These are phyloP conservation scores for Gadus chalcogrammus DNA, from an alignment of 2,113 vertebrate genomes.

Conservation along the genomic window DNA sequence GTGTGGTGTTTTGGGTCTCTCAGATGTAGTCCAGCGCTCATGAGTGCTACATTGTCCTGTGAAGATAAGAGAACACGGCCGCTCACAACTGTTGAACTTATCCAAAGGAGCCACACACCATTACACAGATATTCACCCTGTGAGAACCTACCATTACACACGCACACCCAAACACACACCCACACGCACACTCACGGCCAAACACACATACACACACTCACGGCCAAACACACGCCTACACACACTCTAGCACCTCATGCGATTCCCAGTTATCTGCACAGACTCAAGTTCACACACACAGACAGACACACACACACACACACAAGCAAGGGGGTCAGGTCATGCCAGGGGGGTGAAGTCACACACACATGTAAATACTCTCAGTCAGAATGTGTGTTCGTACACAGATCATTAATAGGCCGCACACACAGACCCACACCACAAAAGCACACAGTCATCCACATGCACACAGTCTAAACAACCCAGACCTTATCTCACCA, in stretches of 20 bases:
- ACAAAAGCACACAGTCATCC: conserved; percentile 12
- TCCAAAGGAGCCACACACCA: conserved; percentile 61
- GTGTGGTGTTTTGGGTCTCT: conserved; percentile 17
- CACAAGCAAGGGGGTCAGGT: too few species aligned
- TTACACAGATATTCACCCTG: conserved; percentile 58
- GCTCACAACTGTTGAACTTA: conserved; percentile 59
- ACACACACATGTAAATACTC: not conserved
- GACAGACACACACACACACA: not conserved
- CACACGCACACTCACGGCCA: conserved; percentile 35
- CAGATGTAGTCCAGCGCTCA: conserved; percentile 41
- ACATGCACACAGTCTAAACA: conserved; percentile 42
- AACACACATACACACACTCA: conserved; percentile 38
- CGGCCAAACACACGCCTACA: conserved; percentile 12
- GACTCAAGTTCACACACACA: not conserved
- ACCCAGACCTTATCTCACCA: conserved; percentile 53
- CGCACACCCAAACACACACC: conserved; percentile 28
- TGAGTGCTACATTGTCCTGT: conserved; percentile 61
- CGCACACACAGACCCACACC: conserved; percentile 10
- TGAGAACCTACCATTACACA: conserved; percentile 30
- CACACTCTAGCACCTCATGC: conserved; percentile 1
- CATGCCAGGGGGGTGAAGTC: not conserved
- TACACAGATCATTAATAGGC: not conserved
- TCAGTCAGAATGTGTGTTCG: too few species aligned
- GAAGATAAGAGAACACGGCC: conserved; percentile 56
- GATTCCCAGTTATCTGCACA: not conserved